Conservation (phyloP, 2,888 invertebrate species). For the Trissolcus brochymenae region DNA sequence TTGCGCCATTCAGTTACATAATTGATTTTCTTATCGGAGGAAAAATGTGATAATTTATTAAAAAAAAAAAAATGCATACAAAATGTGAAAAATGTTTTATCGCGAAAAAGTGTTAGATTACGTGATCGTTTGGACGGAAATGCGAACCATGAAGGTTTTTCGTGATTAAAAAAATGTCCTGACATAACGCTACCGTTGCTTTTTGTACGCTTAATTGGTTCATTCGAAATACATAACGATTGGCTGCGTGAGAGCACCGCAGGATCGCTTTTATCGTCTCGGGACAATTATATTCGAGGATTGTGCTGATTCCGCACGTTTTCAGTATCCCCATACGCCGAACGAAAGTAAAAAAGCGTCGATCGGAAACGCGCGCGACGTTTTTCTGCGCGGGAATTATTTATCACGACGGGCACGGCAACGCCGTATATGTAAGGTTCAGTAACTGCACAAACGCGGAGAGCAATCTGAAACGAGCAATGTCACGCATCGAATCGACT, state of each 20-base stretch:
- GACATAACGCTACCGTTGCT: constrained; percentile 42
- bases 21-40: no score
- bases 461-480: constrained; percentile 65
- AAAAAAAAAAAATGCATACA: no score
- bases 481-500: constrained; percentile 71
- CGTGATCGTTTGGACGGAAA: constrained; percentile 2
- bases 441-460: constrained; percentile 37
- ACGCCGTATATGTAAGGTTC: constrained; percentile 50
- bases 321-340: constrained; percentile 30
- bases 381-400: constrained; percentile 55
- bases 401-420: constrained; percentile 51
- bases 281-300: constrained; percentile 55
- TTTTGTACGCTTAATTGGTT: constrained; percentile 52
- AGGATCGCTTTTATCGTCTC: constrained; percentile 45
- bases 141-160: constrained; percentile 33
- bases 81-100: constrained; percentile 1
- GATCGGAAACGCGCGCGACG: constrained; percentile 57
- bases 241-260: constrained; percentile 53
- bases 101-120: constrained; percentile 19
- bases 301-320: constrained; percentile 54
- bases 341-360: constrained; percentile 50
- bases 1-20: no score
- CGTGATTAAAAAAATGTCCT: constrained; percentile 42
- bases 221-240: constrained; percentile 57
- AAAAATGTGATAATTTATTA: no score